Conservation (phyloP, 2,888 invertebrate genomes). For the Stenchaetothrips biformis region DNA sequence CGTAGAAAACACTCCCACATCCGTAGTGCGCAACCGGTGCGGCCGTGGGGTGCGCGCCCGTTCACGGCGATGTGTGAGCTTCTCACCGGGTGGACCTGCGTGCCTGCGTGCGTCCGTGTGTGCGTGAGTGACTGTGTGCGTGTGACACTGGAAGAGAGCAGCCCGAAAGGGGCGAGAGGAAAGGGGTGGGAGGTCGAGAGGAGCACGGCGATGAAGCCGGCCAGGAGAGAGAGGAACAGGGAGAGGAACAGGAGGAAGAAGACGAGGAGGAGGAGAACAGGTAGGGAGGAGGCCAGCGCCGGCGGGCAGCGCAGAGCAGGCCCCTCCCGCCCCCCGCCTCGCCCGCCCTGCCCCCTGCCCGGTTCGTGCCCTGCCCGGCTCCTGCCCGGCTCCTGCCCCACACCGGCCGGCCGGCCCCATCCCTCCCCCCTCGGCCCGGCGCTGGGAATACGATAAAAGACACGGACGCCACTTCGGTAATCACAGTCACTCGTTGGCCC, state of each 20-base stretch:
- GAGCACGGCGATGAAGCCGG: no score
- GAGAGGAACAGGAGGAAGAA: background rate
- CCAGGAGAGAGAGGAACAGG: background rate
- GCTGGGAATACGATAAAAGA: slow-evolving; percentile 16
- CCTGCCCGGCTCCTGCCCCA: background rate
- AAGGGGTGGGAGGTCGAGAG: no score
- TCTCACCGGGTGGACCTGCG: background rate
- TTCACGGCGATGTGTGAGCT: background rate
- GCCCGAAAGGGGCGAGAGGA: background rate
- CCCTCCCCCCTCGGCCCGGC: background rate
- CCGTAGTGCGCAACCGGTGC: no score
- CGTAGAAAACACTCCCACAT: no score
- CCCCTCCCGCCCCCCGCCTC: background rate
- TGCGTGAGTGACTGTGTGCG: background rate
- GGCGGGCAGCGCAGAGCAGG: no score
- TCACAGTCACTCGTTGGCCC: slow-evolving; percentile 21
- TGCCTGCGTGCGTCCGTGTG: background rate
- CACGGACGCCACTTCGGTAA: slow-evolving; percentile 17
- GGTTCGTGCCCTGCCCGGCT: background rate
- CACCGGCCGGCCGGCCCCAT: background rate
- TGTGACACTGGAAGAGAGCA: slow-evolving; percentile 12
- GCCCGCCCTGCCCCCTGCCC: background rate
- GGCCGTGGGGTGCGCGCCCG: background rate
- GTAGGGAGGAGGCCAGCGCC: background rate
- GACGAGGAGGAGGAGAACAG: background rate